Evolutionary conservation across 2,888 invertebrate genomes (phyloP).

Genomic region (Agrotis clavis): DNA sequence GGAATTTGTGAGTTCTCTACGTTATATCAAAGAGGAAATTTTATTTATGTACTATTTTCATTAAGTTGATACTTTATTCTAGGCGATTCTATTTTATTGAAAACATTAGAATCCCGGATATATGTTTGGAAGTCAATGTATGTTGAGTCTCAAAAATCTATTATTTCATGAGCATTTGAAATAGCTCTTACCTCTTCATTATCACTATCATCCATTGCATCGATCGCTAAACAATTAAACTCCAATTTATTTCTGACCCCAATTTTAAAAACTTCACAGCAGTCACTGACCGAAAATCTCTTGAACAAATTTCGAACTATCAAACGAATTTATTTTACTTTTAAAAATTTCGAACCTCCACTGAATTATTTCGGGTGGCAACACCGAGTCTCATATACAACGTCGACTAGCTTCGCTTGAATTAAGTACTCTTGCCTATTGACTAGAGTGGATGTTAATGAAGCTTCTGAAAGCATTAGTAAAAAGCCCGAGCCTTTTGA

Average conservation of each 20-base stretch:
- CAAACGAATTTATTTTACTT: slow-evolving; percentile 19
- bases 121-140: too few relatives aligned
- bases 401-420: slow-evolving; percentile 72
- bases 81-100: too few relatives aligned
- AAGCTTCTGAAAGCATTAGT: slow-evolving; percentile 86
- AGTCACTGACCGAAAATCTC: slow-evolving; percentile 12
- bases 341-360: slow-evolving; percentile 16
- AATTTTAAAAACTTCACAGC: slow-evolving; percentile 10
- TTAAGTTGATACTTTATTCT: too few relatives aligned
- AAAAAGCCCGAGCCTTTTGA: slow-evolving; percentile 84
- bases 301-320: slow-evolving; percentile 36
- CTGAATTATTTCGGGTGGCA: slow-evolving; percentile 50
- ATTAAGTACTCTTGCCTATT: slow-evolving; percentile 83
- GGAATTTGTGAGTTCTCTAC: not conserved
- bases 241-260: not conserved
- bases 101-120: too few relatives aligned
- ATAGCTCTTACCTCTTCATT: not conserved
- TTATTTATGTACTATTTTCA: too few relatives aligned
- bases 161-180: too few relatives aligned
- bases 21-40: not conserved
- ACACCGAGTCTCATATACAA: slow-evolving; percentile 61
- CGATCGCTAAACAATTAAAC: not conserved
- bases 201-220: not conserved
- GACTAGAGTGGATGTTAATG: slow-evolving; percentile 87
- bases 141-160: too few relatives aligned